Evolutionary conservation across 2,888 invertebrate species (phyloP), one percentile per base, ranked within the genome.

Genomic region (Scrobipalpa costella): DNA sequence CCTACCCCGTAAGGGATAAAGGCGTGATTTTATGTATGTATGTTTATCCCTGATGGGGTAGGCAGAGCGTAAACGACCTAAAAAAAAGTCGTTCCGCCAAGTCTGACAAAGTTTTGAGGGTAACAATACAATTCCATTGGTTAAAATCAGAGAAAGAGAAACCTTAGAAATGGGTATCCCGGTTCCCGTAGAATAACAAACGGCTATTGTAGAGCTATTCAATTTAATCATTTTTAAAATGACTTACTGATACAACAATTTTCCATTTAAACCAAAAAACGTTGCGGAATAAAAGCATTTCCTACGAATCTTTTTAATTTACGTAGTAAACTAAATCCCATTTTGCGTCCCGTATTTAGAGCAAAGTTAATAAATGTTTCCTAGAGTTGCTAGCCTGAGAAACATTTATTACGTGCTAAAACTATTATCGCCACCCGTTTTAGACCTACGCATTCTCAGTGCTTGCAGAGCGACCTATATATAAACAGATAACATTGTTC

Each of bases 401-500:
- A 49, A 49, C 49, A 44, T 44, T 44, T 44, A 44, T 44, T 15
- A 44, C 44, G 44, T 15, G 44, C 44, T 44, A 44, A 44, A 44
- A 44, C 44, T 44, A 44, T 44, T 44, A 44, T 15, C 5, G 44
- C 15, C 6, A 1, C 44, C 44, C 44, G 44, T 44, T 44, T 44
- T 15, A 44, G 44, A 15, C 27, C 34, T 33, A 52, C 52, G 52
- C 52, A 8, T 55, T 55, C 8, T 8, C 55, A n/a, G 50, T 13
- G 34, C 27, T 27, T 2, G 55, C 27, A 33, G 15, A 27, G 33
- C 15, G 8, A 55, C 55, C 27, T 7, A 34, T n/a, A 55, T 34
- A 55, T n/a, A 15, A 49, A 55, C 27, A 55, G 55, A 55, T 55
- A 55, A 55, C 55, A 55, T 55, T 55, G 55, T 55, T 15, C 15